Base-by-base conservation (phyloP, 2,113 vertebrate species). In the Mellivora capensis region DNA sequence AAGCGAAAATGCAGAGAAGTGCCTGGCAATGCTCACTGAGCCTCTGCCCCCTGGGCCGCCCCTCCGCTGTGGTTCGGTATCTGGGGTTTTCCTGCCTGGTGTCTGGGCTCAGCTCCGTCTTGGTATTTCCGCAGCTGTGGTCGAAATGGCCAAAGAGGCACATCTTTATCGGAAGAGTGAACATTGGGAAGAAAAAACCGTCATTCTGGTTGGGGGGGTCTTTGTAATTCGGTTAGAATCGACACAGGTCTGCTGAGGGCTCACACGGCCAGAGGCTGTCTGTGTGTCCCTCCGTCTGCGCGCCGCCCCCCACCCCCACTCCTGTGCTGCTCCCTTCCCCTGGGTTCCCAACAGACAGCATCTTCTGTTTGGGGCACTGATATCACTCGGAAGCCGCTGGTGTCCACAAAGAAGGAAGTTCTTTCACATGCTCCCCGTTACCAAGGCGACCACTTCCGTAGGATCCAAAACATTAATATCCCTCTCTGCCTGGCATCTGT, bases 361-460 rank as follows among this genome's bases (percentile, higher is more conserved):
- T 52, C 76, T 72, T 62, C 72, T 37, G 1, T 39, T 18, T 39
- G 64, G 27, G 59, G 20, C 25, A 0, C 76, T 1, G 37, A 4
- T 3, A 9, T 15, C 77, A 11, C 83, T 87, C 44, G 62, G 18
- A 10, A 84, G 31, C 29, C 2, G 0, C 27, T 0, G 3, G 93
- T 42, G 62, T 49, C 54, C 52, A 7, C 0, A 20, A 44, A 81
- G 82, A 39, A 86, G 93, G 83, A 95, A 94, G 93, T 85, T 87
- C 82, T 61, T 82, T 49, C 96, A 61, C 31, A 6, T 20, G 95
- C 54, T 86, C 62, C 71, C 90, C 1, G 92, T 97, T 97, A 90
- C 93, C 96, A 93, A 29, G 96, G 90, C 57, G 71, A 97, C 96
- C 92, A 15, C 85, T 97, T 93, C 92, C 96, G 95, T n/a, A 27